phyloP scores from a whole-genome alignment of 2,888 invertebrate species.

The Notocelia uddmanniana region DNA sequence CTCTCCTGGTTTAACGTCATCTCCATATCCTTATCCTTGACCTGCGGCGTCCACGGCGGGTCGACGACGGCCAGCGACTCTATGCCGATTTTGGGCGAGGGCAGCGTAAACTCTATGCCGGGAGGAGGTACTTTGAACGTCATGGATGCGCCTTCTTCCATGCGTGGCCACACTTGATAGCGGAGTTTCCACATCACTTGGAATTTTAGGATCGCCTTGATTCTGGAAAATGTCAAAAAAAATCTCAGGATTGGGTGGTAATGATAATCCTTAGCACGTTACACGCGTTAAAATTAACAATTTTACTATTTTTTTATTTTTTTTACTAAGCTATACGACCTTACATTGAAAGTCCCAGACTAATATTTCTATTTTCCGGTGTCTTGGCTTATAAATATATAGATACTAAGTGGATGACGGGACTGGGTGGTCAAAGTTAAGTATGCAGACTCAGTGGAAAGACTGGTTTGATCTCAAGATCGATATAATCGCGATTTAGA shows the following conservation, averaged over 20 bases:
- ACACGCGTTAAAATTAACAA: too few species aligned
- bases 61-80: constrained; percentile 98
- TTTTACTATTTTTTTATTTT: too few species aligned
- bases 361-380: too few species aligned
- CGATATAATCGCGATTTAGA: too few species aligned
- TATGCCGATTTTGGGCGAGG: constrained; percentile 99
- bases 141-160: constrained; percentile 98
- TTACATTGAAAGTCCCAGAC: too few species aligned
- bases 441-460: neutral
- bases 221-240: constrained; percentile 60
- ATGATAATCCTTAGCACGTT: too few species aligned
- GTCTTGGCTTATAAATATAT: neutral
- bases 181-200: constrained; percentile 98
- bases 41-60: constrained; percentile 99
- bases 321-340: too few species aligned
- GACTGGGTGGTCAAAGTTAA: neutral
- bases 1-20: constrained; percentile 99
- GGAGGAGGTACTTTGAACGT: constrained; percentile 99
- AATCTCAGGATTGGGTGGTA: too few species aligned
- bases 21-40: constrained; percentile 99
- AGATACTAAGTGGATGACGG: neutral
- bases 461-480: neutral
- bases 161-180: constrained; percentile 99
- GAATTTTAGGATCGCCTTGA: constrained; percentile 88
- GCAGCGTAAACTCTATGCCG: constrained; percentile 99